Conservation (phyloP, 2,888 invertebrate species). For the Andrena trimmerana region DNA sequence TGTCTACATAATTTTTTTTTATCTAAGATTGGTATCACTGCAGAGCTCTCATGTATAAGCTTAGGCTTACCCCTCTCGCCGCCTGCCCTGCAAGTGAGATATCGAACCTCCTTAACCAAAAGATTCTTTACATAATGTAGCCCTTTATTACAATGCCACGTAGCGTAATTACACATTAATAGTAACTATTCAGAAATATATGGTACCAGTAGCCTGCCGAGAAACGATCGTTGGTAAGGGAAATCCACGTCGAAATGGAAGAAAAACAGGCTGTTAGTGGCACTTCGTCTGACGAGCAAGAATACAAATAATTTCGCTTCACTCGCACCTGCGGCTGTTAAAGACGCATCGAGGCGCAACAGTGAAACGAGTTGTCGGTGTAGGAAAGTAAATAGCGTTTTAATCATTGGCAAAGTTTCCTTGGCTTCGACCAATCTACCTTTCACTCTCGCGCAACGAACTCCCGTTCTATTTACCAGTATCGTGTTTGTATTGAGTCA, state of each 20-base stretch:
- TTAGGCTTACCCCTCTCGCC: too few relatives aligned
- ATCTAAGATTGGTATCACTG: too few relatives aligned
- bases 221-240: not conserved
- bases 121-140: too few relatives aligned
- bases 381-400: conserved; percentile 6
- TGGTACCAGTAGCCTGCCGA: not conserved
- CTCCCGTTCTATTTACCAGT: not conserved
- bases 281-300: not conserved
- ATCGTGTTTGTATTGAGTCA: not conserved
- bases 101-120: not conserved
- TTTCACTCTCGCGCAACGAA: not conserved
- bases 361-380: not conserved
- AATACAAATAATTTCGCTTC: conserved; percentile 29
- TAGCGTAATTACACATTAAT: too few relatives aligned
- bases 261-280: conserved; percentile 20
- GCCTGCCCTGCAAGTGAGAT: too few relatives aligned
- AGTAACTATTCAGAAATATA: not conserved
- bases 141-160: too few relatives aligned
- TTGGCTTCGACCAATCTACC: not conserved
- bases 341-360: not conserved
- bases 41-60: too few relatives aligned
- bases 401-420: not conserved
- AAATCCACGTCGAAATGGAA: not conserved
- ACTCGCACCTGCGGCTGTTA: conserved; percentile 4
- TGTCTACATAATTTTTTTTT: too few relatives aligned